A percentile compares a stretch with the other conserved stretches of the same genome.
These are phyloP conservation scores for Drosophila grimshawi DNA, from an alignment of 1,140 invertebrate genomes.

Conservation along the genomic window DNA sequence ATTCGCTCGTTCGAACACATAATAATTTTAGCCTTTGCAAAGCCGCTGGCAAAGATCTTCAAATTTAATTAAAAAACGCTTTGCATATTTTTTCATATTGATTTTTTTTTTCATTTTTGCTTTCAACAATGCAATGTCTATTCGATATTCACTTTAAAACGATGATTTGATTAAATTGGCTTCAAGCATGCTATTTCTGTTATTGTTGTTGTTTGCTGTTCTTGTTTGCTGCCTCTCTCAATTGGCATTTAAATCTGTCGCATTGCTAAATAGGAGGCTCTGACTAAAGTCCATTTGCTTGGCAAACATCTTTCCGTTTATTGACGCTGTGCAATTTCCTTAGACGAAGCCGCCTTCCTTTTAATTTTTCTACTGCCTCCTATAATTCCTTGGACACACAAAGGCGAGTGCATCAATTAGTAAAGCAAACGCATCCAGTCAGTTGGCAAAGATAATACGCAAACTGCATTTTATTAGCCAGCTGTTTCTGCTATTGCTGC, in stretches of 20 bases:
- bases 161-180: constrained; percentile 9
- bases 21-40: constrained; percentile 52
- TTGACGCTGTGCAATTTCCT: constrained; percentile 22
- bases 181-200: constrained; percentile 36
- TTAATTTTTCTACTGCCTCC: background rate
- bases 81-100: constrained; percentile 70
- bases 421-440: constrained; percentile 76
- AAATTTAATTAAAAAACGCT: constrained; percentile 75
- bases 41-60: constrained; percentile 56
- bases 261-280: constrained; percentile 36
- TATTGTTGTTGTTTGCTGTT: constrained; percentile 27
- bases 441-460: constrained; percentile 68
- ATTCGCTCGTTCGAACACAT: constrained; percentile 25
- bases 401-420: constrained; percentile 78
- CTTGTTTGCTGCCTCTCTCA: constrained; percentile 4
- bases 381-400: constrained; percentile 70
- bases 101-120: constrained; percentile 47
- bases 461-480: constrained; percentile 52
- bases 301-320: constrained; percentile 36
- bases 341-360: background rate
- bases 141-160: constrained; percentile 19
- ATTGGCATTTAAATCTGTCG: constrained; percentile 61
- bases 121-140: constrained; percentile 33
- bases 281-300: constrained; percentile 17
- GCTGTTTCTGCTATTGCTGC: background rate